phyloP scores from a whole-genome alignment of 1,140 invertebrate species.

The Atta cephalotes region DNA sequence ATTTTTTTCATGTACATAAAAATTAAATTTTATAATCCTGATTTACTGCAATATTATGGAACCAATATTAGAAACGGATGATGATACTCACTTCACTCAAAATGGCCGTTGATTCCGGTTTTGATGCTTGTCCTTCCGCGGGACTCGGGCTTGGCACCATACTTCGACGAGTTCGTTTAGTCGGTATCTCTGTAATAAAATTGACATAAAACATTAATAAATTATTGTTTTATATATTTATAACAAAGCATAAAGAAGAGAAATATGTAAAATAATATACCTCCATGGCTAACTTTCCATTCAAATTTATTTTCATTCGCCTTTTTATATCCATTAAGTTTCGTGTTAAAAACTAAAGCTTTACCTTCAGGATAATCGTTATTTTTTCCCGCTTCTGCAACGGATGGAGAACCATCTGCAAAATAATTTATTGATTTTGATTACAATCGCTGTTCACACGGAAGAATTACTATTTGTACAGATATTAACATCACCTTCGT shows the following conservation, averaged over 20 bases:
- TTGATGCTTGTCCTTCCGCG: slow-evolving; percentile 84
- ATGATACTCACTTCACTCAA: slow-evolving; percentile 81
- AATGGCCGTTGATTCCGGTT: slow-evolving; percentile 85
- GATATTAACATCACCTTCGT: slow-evolving; percentile 76
- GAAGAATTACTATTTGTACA: not conserved
- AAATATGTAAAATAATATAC: slow-evolving; percentile 19
- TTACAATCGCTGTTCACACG: not conserved
- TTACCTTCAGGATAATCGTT: slow-evolving; percentile 83
- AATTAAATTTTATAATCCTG: not conserved
- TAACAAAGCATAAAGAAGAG: not conserved
- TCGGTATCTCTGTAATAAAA: slow-evolving; percentile 75
- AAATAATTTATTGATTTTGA: slow-evolving; percentile 38
- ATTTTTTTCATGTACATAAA: not conserved
- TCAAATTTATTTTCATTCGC: not conserved
- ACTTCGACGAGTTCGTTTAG: slow-evolving; percentile 82
- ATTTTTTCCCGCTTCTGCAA: slow-evolving; percentile 72
- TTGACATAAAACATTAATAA: slow-evolving; percentile 1
- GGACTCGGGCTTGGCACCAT: slow-evolving; percentile 85
- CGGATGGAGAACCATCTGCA: slow-evolving; percentile 68
- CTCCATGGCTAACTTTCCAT: not conserved
- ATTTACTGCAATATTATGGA: not conserved
- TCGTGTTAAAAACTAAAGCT: not conserved
- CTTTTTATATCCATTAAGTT: not conserved
- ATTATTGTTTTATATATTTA: not conserved
- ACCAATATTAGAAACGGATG: not conserved